Conservation (phyloP, 2,113 vertebrate species). For the Numida meleagris region DNA sequence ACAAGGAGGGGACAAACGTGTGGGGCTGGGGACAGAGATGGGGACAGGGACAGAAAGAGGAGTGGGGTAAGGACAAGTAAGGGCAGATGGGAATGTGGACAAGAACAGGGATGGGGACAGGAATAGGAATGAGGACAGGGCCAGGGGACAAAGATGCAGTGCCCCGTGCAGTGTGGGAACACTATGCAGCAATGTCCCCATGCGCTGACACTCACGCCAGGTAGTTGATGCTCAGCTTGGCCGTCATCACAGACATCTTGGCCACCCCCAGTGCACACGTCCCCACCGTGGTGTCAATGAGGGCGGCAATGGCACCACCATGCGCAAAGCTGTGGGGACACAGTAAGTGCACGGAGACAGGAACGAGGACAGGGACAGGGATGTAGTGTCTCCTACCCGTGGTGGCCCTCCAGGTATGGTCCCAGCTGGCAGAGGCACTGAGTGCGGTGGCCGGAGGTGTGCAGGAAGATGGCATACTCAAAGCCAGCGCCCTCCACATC, state of each 20-base stretch:
- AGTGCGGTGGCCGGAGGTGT: slow-evolving; percentile 74
- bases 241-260: slow-evolving; percentile 70
- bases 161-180: too few relatives aligned
- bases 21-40: too few relatives aligned
- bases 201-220: slow-evolving; percentile 66
- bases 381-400: slow-evolving; percentile 76
- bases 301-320: slow-evolving; percentile 80
- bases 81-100: too few relatives aligned
- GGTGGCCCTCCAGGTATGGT: slow-evolving; percentile 83
- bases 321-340: slow-evolving; percentile 75
- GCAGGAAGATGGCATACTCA: slow-evolving; percentile 85
- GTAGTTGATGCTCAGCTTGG: slow-evolving; percentile 84
- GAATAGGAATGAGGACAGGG: too few relatives aligned
- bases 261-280: slow-evolving; percentile 34
- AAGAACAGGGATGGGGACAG: too few relatives aligned
- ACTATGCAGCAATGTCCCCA: too few relatives aligned
- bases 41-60: too few relatives aligned
- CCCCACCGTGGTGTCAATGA: slow-evolving; percentile 78
- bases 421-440: slow-evolving; percentile 85
- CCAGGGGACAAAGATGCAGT: neutral
- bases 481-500: slow-evolving; percentile 78
- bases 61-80: too few relatives aligned
- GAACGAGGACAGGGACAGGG: neutral
- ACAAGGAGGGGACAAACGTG: neutral
- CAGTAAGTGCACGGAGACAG: neutral